Evolutionary conservation across 92 coral and sea anemone genomes (phyloP).

Genomic region (Montipora capitata): DNA sequence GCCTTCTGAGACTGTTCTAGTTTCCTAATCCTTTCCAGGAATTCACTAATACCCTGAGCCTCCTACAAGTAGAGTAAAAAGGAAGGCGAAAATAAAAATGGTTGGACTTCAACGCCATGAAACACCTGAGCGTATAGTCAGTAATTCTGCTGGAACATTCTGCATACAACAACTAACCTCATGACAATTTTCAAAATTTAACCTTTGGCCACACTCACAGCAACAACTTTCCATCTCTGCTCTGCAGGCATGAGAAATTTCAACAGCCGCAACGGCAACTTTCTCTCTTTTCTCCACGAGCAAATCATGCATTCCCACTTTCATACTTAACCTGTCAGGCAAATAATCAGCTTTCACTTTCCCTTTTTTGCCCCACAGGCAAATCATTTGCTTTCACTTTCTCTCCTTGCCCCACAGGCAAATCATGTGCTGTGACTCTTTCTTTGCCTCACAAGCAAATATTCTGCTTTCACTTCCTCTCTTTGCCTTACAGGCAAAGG

Average conservation of each 20-base stretch:
- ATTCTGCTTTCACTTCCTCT: background rate
- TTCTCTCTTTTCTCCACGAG: constrained; percentile 3
- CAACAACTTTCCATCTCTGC: background rate
- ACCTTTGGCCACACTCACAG: constrained; percentile 4
- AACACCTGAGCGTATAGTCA: too few species aligned
- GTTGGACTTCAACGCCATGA: too few species aligned
- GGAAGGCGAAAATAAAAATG: too few species aligned
- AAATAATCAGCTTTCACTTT: too few species aligned
- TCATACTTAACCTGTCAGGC: background rate
- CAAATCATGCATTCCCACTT: background rate
- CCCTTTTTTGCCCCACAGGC: too few species aligned
- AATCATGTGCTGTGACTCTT: background rate
- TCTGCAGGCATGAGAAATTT: background rate
- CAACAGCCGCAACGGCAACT: constrained; percentile 10
- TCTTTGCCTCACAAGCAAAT: background rate
- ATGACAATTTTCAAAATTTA: constrained; percentile 2
- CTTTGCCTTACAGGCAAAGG: background rate
- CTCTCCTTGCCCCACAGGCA: background rate
- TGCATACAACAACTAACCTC: background rate
- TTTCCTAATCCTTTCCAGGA: background rate
- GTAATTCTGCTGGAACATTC: too few species aligned
- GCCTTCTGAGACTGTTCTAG: constrained; percentile 2
- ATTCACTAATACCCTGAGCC: background rate
- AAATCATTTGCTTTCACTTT: too few species aligned
- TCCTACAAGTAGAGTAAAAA: background rate